A percentile compares a stretch with the other conserved stretches of the same genome.
phyloP scores from a whole-genome alignment of 37 sponge, comb jelly and placozoan genomes.

The Bolinopsis microptera region DNA sequence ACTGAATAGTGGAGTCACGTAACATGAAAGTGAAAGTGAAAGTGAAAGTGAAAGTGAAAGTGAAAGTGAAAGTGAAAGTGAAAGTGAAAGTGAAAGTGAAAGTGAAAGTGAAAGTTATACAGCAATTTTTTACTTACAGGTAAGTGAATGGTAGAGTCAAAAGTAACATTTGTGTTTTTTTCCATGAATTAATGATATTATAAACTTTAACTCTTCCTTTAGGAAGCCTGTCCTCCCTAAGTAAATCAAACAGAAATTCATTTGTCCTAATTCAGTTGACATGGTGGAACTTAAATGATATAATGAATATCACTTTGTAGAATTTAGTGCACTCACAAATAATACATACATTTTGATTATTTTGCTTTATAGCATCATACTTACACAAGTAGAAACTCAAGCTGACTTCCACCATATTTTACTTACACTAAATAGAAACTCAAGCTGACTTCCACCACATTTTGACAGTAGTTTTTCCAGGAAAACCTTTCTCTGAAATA shows the following conservation, averaged over 20 bases:
- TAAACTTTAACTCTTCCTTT: too few relatives aligned
- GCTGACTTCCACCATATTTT: background rate
- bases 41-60: background rate
- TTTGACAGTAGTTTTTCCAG: slow-evolving; percentile 17
- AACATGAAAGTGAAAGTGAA: background rate
- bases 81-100: background rate
- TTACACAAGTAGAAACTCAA: slow-evolving; percentile 33
- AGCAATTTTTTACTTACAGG: background rate
- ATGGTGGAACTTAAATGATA: too few relatives aligned
- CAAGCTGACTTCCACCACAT: background rate
- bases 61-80: slow-evolving; percentile 1
- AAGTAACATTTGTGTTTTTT: background rate
- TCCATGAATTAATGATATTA: too few relatives aligned
- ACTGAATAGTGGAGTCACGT: background rate
- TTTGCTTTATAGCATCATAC: too few relatives aligned
- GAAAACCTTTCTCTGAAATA: slow-evolving; percentile 17
- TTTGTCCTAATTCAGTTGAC: too few relatives aligned
- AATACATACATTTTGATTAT: too few relatives aligned
- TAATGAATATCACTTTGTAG: too few relatives aligned
- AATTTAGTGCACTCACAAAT: too few relatives aligned
- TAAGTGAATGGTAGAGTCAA: background rate
- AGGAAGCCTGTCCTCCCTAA: too few relatives aligned
- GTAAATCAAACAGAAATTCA: too few relatives aligned
- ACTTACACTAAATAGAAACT: slow-evolving; percentile 43
- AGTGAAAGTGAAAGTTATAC: background rate